Conservation (phyloP, 1,140 invertebrate species). For the Geopemphigus sp. region DNA sequence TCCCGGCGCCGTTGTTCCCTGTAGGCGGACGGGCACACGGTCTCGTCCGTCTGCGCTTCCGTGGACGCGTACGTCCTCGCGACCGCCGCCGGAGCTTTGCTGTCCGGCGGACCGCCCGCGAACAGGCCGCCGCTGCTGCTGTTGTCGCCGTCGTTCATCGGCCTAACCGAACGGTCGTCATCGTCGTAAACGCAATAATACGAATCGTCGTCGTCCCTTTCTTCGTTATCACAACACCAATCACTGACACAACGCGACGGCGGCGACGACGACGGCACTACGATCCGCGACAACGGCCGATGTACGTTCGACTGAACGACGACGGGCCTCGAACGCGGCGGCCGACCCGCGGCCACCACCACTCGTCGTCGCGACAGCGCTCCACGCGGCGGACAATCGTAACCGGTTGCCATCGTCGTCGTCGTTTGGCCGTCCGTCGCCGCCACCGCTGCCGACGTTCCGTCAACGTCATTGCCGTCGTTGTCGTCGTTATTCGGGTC, state of each 20-base stretch:
- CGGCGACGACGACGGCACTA: neutral
- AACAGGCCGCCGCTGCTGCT: no score
- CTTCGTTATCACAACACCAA: conserved; percentile 41
- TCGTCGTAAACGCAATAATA: conserved; percentile 50
- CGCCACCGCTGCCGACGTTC: no score
- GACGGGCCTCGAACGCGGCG: neutral
- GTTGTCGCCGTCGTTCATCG: conserved; percentile 36
- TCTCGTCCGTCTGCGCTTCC: conserved; percentile 56
- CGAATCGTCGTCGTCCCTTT: conserved; percentile 2
- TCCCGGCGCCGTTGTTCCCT: conserved; percentile 54
- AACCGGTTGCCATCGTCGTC: conserved; percentile 40
- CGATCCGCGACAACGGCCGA: conserved; percentile 18
- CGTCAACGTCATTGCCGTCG: no score
- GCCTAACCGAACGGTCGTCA: neutral
- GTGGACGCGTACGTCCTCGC: conserved; percentile 54
- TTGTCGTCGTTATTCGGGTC: conserved; percentile 24
- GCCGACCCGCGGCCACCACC: neutral
- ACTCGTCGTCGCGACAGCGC: conserved; percentile 17
- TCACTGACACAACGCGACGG: conserved; percentile 14
- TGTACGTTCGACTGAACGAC: conserved; percentile 28
- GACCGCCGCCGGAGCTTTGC: neutral
- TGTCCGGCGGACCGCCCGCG: neutral
- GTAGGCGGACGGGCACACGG: conserved; percentile 38
- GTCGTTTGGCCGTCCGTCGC: no score
- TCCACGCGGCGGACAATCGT: conserved; percentile 22